Evolutionary conservation across 2,888 invertebrate species (phyloP).

Genomic region (Andrena minutula): DNA sequence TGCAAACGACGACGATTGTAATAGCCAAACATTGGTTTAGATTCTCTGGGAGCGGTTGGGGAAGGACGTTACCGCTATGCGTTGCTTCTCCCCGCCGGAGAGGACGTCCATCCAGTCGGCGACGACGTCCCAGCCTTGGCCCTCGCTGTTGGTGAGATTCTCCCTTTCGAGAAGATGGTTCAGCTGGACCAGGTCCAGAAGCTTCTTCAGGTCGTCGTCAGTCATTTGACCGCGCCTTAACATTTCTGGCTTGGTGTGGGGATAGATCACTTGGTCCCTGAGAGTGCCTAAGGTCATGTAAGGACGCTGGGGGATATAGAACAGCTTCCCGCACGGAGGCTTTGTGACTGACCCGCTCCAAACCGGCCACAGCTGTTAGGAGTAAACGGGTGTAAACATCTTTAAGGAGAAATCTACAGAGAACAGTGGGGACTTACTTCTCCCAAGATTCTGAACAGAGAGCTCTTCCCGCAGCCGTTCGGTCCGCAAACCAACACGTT

Average conservation of each 20-base stretch:
- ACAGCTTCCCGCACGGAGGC: constrained; percentile 97
- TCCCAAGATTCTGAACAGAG: constrained; percentile 97
- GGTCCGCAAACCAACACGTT: constrained; percentile 99
- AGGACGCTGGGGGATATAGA: constrained; percentile 98
- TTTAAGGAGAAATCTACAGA: not conserved
- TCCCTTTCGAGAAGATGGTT: constrained; percentile 94
- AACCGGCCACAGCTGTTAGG: constrained; percentile 93
- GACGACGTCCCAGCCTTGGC: constrained; percentile 93
- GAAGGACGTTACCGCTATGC: constrained; percentile 91
- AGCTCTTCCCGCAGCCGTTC: constrained; percentile 99
- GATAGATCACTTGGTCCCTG: constrained; percentile 98
- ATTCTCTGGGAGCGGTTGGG: too few relatives aligned
- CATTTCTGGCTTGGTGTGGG: constrained; percentile 96
- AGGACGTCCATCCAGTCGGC: constrained; percentile 99
- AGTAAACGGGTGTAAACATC: not conserved
- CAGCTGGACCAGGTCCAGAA: constrained; percentile 93
- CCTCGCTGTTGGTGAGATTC: constrained; percentile 85
- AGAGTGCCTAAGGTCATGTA: constrained; percentile 99
- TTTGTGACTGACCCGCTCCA: constrained; percentile 97
- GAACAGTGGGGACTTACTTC: constrained; percentile 87
- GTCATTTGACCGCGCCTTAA: constrained; percentile 89
- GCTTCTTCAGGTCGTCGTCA: constrained; percentile 92
- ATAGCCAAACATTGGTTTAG: not conserved
- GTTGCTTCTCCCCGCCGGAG: constrained; percentile 99
- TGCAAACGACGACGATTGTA: constrained; percentile 13